Conservation (phyloP, 2,888 invertebrate species). For the Lapara coniferarum region DNA sequence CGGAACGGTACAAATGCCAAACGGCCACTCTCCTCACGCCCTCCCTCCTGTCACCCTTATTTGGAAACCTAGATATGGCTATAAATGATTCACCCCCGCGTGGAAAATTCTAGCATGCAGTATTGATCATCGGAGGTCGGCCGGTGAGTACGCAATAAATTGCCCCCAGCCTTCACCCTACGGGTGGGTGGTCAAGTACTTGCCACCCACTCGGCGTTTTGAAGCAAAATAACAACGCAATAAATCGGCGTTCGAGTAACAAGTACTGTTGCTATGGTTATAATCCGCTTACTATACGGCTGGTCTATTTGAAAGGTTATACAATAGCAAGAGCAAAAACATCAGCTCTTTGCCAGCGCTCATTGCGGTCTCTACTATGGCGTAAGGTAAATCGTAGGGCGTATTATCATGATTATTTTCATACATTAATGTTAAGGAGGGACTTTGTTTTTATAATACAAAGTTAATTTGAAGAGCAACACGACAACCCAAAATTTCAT, state of each 20-base stretch:
- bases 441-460: too few relatives aligned
- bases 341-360: too few relatives aligned
- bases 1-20: neutral
- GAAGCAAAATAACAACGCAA: neutral
- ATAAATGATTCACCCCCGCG: neutral
- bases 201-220: neutral
- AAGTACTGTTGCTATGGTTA: neutral
- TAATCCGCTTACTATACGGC: neutral
- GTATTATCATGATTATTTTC: too few relatives aligned
- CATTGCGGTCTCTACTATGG: too few relatives aligned
- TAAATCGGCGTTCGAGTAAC: neutral
- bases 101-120: slow-evolving; percentile 15
- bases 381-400: too few relatives aligned
- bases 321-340: too few relatives aligned
- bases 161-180: neutral
- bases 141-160: neutral
- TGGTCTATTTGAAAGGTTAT: too few relatives aligned
- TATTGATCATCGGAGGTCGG: neutral
- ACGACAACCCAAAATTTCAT: too few relatives aligned
- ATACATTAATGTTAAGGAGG: too few relatives aligned
- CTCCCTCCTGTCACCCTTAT: neutral
- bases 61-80: neutral
- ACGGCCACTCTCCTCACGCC: neutral
- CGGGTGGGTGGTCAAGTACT: neutral
- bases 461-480: too few relatives aligned